A percentile compares a stretch with the other conserved stretches of the same genome.
These are phyloP conservation scores for Graptemys geographica DNA, from an alignment of 2,797 vertebrate species.

Conservation along the genomic window DNA sequence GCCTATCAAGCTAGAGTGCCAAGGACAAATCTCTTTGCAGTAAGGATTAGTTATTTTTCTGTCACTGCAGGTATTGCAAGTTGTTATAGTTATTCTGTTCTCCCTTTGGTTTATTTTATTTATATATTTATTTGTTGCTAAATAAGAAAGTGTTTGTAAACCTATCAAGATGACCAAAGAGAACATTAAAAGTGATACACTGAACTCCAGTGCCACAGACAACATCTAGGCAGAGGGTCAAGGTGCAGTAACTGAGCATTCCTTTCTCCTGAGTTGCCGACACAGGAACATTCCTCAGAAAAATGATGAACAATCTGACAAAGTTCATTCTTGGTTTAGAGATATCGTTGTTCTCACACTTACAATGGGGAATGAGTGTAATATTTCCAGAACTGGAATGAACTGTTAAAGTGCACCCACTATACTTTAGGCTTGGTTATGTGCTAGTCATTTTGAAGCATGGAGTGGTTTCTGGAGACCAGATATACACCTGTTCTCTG, in stretches of 20 bases:
- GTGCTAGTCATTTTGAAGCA: background rate
- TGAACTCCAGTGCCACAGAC: background rate
- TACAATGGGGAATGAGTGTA: background rate
- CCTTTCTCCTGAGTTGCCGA: background rate
- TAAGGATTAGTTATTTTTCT: slow-evolving; percentile 35
- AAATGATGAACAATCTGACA: slow-evolving; percentile 3
- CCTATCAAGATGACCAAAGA: slow-evolving; percentile 3
- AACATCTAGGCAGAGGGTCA: background rate
- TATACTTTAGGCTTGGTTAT: background rate
- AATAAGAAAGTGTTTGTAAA: slow-evolving; percentile 21
- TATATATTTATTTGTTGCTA: slow-evolving; percentile 7
- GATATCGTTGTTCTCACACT: background rate
- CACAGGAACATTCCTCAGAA: background rate
- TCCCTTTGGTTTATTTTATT: background rate
- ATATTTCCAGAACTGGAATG: background rate
- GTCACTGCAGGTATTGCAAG: slow-evolving; percentile 5
- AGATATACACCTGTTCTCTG: background rate
- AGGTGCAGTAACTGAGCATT: background rate
- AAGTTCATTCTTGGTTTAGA: background rate
- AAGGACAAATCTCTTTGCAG: background rate
- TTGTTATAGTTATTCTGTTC: background rate
- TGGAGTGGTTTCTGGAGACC: background rate
- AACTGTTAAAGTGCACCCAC: background rate
- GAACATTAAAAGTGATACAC: slow-evolving; percentile 23
- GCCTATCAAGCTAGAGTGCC: background rate